phyloP scores from a whole-genome alignment of 2,797 vertebrate genomes.

The Acestrorhynchus altus region DNA sequence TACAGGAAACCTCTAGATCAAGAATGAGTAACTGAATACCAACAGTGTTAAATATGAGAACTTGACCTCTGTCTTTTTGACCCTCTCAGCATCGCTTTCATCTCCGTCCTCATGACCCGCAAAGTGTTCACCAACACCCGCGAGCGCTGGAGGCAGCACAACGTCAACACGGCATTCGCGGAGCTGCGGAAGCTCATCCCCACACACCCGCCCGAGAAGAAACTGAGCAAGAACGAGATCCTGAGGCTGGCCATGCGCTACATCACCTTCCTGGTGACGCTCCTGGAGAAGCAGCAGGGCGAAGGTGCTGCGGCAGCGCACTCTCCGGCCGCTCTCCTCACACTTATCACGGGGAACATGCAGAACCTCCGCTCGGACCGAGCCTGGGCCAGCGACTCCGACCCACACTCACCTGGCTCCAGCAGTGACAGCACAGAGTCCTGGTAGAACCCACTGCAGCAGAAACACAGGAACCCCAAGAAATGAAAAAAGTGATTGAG shows the following conservation, averaged over 20 bases:
- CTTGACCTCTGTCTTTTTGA: neutral
- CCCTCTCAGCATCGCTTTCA: conserved; percentile 61
- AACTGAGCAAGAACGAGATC: conserved; percentile 98
- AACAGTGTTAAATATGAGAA: neutral
- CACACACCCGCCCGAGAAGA: conserved; percentile 96
- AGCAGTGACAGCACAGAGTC: conserved; percentile 80
- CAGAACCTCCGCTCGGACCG: conserved; percentile 77
- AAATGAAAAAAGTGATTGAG: too few species aligned
- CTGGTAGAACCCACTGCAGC: conserved; percentile 72
- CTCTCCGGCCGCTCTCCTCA: conserved; percentile 76
- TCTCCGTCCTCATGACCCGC: conserved; percentile 86
- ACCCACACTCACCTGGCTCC: conserved; percentile 81
- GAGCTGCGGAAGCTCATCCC: conserved; percentile 96
- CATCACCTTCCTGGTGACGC: conserved; percentile 94
- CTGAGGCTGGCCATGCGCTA: conserved; percentile 96
- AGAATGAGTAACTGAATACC: too few species aligned
- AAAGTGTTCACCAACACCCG: conserved; percentile 95
- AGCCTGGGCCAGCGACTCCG: conserved; percentile 79
- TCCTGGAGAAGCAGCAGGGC: conserved; percentile 89
- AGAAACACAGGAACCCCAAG: neutral
- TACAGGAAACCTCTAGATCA: too few species aligned
- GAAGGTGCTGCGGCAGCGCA: conserved; percentile 69
- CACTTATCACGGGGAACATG: conserved; percentile 80
- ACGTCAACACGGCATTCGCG: conserved; percentile 94
- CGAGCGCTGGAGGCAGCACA: conserved; percentile 97